Conservation (phyloP, 2,888 invertebrate species). For the Sclerodermus sp. region DNA sequence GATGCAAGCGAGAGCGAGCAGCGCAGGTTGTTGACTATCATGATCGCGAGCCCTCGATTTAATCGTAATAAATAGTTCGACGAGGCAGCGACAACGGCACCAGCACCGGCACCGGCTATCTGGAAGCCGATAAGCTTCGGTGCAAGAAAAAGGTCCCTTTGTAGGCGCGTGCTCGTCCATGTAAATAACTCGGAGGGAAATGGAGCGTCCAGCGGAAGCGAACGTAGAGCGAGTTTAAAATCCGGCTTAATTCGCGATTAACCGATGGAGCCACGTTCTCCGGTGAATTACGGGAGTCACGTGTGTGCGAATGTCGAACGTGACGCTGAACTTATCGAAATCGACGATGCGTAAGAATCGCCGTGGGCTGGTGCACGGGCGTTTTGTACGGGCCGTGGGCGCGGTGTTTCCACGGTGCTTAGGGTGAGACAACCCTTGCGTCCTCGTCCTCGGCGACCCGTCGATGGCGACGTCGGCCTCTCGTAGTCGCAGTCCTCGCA, state of each 20-base stretch:
- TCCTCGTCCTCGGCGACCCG: too few relatives aligned
- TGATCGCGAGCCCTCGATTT: too few relatives aligned
- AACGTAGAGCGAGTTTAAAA: not conserved
- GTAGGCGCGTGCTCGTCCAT: too few relatives aligned
- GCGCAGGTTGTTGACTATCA: too few relatives aligned
- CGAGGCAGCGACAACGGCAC: too few relatives aligned
- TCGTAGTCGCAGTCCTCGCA: constrained; percentile 3
- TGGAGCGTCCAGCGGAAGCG: not conserved
- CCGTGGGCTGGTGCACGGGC: not conserved
- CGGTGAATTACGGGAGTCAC: not conserved
- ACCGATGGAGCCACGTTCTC: not conserved
- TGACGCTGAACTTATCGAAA: constrained; percentile 9
- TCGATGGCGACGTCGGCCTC: not conserved
- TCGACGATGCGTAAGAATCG: constrained; percentile 23
- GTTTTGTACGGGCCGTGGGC: not conserved
- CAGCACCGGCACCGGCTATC: too few relatives aligned
- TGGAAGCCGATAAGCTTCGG: too few relatives aligned
- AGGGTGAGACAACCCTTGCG: constrained; percentile 36
- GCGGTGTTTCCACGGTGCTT: constrained; percentile 50
- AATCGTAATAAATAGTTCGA: too few relatives aligned
- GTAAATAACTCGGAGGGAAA: too few relatives aligned
- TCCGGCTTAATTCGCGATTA: not conserved
- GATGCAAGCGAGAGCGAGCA: too few relatives aligned
- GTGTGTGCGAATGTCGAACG: constrained; percentile 8
- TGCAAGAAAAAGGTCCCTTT: too few relatives aligned